Evolutionary conservation across 2,113 vertebrate species (phyloP).

Genomic region (Canis aureus): DNA sequence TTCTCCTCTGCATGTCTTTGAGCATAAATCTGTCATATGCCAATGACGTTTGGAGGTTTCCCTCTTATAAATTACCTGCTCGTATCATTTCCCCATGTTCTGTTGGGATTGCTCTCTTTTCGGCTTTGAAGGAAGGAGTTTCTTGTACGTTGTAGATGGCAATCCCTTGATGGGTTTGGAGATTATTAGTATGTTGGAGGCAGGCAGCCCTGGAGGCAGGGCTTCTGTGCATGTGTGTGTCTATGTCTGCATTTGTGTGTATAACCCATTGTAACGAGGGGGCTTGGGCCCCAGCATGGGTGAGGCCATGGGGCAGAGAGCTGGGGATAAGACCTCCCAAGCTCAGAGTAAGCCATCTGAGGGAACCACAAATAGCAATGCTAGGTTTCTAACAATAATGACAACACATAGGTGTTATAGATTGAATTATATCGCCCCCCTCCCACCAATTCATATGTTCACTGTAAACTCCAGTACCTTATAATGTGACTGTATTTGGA

Average conservation of each 20-base stretch:
- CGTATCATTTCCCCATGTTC: background rate
- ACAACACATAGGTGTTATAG: background rate
- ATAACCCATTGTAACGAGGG: background rate
- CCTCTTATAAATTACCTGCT: background rate
- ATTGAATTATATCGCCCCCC: background rate
- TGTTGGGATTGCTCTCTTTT: background rate
- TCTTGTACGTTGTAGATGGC: background rate
- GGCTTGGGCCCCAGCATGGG: background rate
- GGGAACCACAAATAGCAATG: no score
- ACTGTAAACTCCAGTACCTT: background rate
- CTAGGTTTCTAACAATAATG: no score
- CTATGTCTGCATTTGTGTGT: background rate
- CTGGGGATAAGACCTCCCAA: background rate
- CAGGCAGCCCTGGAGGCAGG: background rate
- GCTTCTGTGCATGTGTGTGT: background rate
- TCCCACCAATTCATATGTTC: background rate
- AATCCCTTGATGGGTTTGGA: background rate
- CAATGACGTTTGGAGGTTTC: background rate
- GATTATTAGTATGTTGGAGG: background rate
- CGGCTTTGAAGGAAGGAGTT: background rate
- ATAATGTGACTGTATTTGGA: background rate
- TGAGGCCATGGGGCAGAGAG: background rate
- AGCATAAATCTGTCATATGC: background rate
- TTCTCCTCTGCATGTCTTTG: background rate
- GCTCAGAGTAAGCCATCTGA: rapidly evolving